Evolutionary conservation across 2,113 vertebrate species (phyloP).

Genomic region (Perca schrenkii): DNA sequence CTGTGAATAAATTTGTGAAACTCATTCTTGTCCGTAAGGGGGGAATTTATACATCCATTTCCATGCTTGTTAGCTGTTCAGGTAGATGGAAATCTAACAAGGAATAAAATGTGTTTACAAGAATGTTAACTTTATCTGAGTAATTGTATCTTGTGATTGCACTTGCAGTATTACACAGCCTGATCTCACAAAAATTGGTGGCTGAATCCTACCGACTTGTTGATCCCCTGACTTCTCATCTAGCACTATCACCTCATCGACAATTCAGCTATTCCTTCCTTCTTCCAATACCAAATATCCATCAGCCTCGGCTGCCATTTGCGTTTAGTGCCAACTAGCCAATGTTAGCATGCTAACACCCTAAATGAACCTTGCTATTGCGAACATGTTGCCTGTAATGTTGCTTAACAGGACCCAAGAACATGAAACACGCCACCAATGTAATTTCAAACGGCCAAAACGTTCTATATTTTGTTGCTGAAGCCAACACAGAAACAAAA

Average conservation of each 20-base stretch:
- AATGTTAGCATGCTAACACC: background rate
- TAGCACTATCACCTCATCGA: too few species aligned
- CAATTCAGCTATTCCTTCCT: too few species aligned
- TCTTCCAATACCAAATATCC: background rate
- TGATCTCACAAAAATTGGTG: background rate
- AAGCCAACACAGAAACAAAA: background rate
- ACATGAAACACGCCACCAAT: background rate
- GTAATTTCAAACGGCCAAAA: background rate
- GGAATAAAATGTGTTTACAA: slow-evolving; percentile 39
- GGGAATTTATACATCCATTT: slow-evolving; percentile 46
- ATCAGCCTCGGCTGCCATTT: background rate
- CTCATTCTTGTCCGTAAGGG: slow-evolving; percentile 34
- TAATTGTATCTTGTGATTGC: background rate
- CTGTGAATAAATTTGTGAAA: slow-evolving; percentile 44
- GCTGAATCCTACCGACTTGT: background rate
- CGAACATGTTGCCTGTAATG: background rate
- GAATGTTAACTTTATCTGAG: slow-evolving; percentile 22
- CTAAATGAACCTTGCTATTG: background rate
- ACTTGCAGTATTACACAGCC: too few species aligned
- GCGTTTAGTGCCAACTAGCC: background rate
- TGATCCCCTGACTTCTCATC: background rate
- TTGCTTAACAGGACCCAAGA: too few species aligned
- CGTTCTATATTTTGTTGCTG: background rate
- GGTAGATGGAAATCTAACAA: slow-evolving; percentile 47
- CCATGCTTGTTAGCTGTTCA: slow-evolving; percentile 42